phyloP scores from a whole-genome alignment of 2,797 vertebrate species.

The Serranus cabrilla region DNA sequence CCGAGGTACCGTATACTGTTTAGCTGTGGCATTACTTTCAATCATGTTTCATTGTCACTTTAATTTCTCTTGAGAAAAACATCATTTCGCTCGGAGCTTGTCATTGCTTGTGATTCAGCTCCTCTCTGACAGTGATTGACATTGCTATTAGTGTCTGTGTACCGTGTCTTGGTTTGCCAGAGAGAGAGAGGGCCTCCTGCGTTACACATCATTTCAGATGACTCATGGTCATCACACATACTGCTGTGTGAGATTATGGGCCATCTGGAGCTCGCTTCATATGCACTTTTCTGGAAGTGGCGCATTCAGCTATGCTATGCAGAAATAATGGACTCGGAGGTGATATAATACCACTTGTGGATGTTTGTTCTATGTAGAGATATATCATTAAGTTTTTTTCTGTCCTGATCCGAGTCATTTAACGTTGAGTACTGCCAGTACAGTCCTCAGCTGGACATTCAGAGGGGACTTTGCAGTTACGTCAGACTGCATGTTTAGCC shows the following conservation, averaged over 20 bases:
- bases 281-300: constrained; percentile 47
- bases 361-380: constrained; percentile 28
- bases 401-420: constrained; percentile 9
- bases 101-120: constrained; percentile 20
- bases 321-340: constrained; percentile 34
- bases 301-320: constrained; percentile 27
- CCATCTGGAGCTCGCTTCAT: constrained; percentile 77
- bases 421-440: not conserved
- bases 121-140: constrained; percentile 65
- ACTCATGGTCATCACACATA: constrained; percentile 72
- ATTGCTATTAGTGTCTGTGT: constrained; percentile 46
- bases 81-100: constrained; percentile 17
- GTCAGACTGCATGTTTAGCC: not conserved
- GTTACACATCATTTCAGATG: constrained; percentile 60
- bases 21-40: constrained; percentile 1
- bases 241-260: constrained; percentile 68
- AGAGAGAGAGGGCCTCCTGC: constrained; percentile 45
- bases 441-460: not conserved
- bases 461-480: not conserved
- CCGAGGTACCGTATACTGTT: constrained; percentile 84
- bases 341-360: constrained; percentile 24
- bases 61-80: constrained; percentile 35
- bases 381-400: not conserved
- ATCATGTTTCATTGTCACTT: constrained; percentile 31
- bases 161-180: constrained; percentile 40